These are phyloP conservation scores for Ctenoplectra terminalis DNA, from an alignment of 1,140 invertebrate species.

Conservation along the genomic window DNA sequence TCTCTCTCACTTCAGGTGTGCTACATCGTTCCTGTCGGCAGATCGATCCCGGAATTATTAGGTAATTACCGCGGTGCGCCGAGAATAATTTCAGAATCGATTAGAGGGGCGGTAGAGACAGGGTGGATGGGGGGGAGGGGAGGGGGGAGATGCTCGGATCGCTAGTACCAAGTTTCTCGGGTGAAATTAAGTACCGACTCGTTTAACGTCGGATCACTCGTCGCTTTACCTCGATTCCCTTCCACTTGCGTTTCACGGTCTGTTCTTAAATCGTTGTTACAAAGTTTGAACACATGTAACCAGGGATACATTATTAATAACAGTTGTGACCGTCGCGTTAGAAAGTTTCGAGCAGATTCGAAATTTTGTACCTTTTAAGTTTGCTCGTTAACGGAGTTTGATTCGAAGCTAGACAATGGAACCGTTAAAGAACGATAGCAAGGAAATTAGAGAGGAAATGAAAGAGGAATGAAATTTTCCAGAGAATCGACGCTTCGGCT, in stretches of 20 bases:
- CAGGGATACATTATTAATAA: background rate
- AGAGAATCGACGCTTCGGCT: constrained; percentile 44
- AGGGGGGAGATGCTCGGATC: background rate
- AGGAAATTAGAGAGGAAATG: background rate
- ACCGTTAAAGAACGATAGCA: background rate
- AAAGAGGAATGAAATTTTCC: constrained; percentile 49
- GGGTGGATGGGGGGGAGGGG: too few relatives aligned
- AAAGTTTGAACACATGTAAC: background rate
- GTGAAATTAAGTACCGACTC: constrained; percentile 43
- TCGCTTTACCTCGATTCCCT: background rate
- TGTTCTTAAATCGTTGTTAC: background rate
- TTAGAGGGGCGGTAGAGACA: constrained; percentile 14
- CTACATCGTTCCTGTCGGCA: constrained; percentile 30
- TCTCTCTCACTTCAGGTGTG: background rate
- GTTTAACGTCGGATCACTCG: constrained; percentile 39
- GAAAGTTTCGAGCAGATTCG: background rate
- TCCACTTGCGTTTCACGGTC: background rate
- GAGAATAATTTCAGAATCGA: constrained; percentile 67
- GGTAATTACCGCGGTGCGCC: constrained; percentile 64
- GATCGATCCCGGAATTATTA: constrained; percentile 68
- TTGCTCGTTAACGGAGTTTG: background rate
- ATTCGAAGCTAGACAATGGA: background rate
- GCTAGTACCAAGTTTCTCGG: constrained; percentile 35
- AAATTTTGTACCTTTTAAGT: background rate
- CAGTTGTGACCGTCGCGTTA: background rate